These are phyloP conservation scores for Clanis bilineata DNA, from an alignment of 2,888 invertebrate genomes.

Conservation along the genomic window DNA sequence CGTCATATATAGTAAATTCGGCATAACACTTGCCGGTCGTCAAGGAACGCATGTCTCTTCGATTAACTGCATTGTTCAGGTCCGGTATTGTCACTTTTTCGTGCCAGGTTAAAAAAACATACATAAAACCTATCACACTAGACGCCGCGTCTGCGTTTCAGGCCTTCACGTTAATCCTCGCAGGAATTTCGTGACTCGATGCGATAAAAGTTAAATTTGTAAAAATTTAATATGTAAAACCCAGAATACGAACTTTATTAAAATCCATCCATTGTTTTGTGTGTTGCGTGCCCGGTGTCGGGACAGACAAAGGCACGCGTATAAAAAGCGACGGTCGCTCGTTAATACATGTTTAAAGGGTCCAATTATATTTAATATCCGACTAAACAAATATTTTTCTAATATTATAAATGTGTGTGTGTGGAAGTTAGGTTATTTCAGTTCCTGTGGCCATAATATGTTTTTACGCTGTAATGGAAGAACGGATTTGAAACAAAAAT, in stretches of 20 bases:
- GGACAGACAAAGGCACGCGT: background rate
- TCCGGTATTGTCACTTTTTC: no score
- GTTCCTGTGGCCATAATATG: no score
- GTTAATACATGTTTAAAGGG: background rate
- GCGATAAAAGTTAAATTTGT: slow-evolving; percentile 9
- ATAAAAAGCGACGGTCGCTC: background rate
- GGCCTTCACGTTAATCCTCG: background rate
- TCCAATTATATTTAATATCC: background rate
- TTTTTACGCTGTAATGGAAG: no score
- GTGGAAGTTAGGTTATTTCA: no score
- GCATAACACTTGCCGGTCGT: no score
- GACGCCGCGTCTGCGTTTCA: background rate
- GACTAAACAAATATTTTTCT: no score
- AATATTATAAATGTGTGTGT: no score
- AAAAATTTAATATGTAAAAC: background rate
- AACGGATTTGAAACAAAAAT: no score
- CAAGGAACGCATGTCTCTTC: no score
- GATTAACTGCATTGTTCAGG: no score
- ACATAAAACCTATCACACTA: background rate
- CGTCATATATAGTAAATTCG: background rate
- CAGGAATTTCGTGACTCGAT: slow-evolving; percentile 8
- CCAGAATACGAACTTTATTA: background rate
- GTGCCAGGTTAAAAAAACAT: no score
- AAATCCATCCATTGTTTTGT: background rate
- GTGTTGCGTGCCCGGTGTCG: background rate